Evolutionary conservation across 2,888 invertebrate species (phyloP).

Genomic region (Andrena flavipes): DNA sequence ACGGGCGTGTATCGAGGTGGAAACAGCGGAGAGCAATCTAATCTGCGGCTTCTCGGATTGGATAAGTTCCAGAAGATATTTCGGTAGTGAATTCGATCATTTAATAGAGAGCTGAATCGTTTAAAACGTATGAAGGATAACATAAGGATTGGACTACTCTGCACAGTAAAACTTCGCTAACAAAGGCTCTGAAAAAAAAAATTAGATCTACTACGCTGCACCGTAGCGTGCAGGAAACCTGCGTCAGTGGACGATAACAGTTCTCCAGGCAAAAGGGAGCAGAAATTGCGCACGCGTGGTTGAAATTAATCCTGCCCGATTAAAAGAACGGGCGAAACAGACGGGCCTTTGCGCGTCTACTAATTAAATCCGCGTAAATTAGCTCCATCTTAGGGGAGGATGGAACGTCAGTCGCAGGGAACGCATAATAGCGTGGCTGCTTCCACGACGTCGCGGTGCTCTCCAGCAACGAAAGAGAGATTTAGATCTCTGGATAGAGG

Average conservation of each 20-base stretch:
- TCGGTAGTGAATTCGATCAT: background rate
- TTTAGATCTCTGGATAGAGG: background rate
- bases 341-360: conserved; percentile 34
- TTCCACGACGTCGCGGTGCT: conserved; percentile 35
- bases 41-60: conserved; percentile 45
- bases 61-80: conserved; percentile 41
- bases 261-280: too few relatives aligned
- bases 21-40: conserved; percentile 37
- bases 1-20: conserved; percentile 1
- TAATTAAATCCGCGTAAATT: conserved; percentile 69
- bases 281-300: background rate
- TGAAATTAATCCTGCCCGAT: conserved; percentile 49
- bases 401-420: conserved; percentile 60
- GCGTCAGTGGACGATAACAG: too few relatives aligned
- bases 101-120: background rate
- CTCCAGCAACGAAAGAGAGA: conserved; percentile 18
- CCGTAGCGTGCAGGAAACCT: too few relatives aligned
- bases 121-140: too few relatives aligned
- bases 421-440: conserved; percentile 51
- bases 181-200: too few relatives aligned
- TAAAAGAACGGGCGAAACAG: conserved; percentile 43
- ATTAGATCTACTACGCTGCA: too few relatives aligned
- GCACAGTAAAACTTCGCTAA: too few relatives aligned
- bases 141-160: too few relatives aligned
- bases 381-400: conserved; percentile 50